A percentile compares a stretch with the other conserved stretches of the same genome.
Evolutionary conservation across 2,888 invertebrate genomes (phyloP).

Genomic region (Rhimphoctona megacephalus): DNA sequence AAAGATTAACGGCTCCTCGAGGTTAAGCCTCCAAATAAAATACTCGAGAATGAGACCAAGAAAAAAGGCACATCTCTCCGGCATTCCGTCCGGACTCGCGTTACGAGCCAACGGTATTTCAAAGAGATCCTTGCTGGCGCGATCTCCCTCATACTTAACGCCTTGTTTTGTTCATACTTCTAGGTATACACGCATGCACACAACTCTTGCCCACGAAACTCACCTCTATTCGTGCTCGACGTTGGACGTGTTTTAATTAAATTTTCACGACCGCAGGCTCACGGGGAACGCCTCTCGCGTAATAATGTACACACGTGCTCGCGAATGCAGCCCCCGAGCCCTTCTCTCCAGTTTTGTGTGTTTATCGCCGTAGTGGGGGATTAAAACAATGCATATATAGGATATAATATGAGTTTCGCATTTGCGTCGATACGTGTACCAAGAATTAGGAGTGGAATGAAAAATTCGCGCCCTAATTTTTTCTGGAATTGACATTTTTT

Average conservation of each 20-base stretch:
- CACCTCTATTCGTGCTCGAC: conserved; percentile 32
- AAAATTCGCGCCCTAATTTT: background rate
- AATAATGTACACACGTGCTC: conserved; percentile 65
- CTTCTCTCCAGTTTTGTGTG: conserved; percentile 37
- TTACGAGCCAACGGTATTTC: background rate
- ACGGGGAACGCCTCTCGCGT: conserved; percentile 60
- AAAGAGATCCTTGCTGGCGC: background rate
- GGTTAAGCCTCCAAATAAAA: background rate
- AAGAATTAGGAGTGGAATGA: background rate
- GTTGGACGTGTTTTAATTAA: conserved; percentile 77
- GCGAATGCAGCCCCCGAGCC: conserved; percentile 28
- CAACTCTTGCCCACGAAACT: conserved; percentile 18
- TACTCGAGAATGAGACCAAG: background rate
- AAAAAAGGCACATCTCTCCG: background rate
- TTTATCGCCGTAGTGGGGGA: conserved; percentile 7
- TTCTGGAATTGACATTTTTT: background rate
- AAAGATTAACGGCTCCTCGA: background rate
- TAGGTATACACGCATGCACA: background rate
- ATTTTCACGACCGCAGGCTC: conserved; percentile 76
- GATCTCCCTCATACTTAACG: conserved; percentile 7
- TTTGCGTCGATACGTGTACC: background rate
- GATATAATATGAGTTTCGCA: background rate
- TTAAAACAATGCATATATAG: background rate
- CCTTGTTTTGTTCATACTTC: conserved; percentile 15
- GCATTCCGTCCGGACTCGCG: background rate